Evolutionary conservation across 2,113 vertebrate species (phyloP).

Genomic region (Cettia cetti): DNA sequence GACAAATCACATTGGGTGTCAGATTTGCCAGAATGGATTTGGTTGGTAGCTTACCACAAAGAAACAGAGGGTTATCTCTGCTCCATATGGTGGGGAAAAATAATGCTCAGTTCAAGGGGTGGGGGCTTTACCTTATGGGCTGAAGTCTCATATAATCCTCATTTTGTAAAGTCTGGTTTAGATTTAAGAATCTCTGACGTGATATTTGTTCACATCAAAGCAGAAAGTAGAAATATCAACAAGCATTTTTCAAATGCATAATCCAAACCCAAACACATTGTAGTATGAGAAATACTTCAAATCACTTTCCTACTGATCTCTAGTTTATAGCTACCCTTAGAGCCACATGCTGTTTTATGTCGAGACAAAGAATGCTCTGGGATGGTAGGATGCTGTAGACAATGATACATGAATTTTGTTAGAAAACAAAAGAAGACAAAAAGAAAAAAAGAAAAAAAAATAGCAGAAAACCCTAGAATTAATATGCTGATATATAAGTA

Average conservation of each 20-base stretch:
- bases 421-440: neutral
- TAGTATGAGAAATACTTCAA: neutral
- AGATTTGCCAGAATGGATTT: constrained; percentile 66
- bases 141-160: neutral
- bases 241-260: neutral
- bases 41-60: constrained; percentile 47
- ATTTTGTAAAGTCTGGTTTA: neutral
- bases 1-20: constrained; percentile 61
- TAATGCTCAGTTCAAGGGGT: constrained; percentile 1
- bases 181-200: neutral
- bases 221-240: neutral
- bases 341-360: neutral
- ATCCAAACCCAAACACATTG: constrained; percentile 1
- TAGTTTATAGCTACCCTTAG: neutral
- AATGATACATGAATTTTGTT: neutral
- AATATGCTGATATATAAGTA: neutral
- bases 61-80: constrained; percentile 54
- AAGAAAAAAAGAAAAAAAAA: neutral
- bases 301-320: neutral
- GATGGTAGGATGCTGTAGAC: neutral
- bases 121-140: neutral
- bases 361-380: neutral
- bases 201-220: constrained; percentile 45
- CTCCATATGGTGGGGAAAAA: constrained; percentile 36
- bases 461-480: neutral